phyloP scores from a whole-genome alignment of 2,113 vertebrate species.

The Octodon degus region DNA sequence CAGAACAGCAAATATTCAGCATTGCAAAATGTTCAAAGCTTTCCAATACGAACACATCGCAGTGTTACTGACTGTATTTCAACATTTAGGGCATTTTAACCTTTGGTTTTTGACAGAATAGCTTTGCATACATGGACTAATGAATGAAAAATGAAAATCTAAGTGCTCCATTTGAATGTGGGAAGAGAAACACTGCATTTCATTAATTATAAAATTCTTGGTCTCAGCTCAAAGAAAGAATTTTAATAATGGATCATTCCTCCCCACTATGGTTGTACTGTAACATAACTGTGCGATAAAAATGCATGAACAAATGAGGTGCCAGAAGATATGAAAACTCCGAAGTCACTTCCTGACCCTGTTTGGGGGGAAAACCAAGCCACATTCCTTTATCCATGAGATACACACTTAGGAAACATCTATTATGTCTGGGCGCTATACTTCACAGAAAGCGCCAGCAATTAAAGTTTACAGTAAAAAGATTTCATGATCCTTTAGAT shows the following conservation, averaged over 20 bases:
- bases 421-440: neutral
- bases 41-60: slow-evolving; percentile 3
- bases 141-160: slow-evolving; percentile 63
- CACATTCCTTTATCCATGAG: neutral
- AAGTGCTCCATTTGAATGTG: slow-evolving; percentile 1
- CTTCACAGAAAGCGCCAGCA: neutral
- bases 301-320: slow-evolving; percentile 32
- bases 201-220: slow-evolving; percentile 53
- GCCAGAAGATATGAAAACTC: neutral
- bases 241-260: slow-evolving; percentile 41
- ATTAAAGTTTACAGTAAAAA: slow-evolving; percentile 17
- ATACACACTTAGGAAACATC: neutral
- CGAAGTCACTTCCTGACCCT: neutral
- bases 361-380: neutral
- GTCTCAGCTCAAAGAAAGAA: slow-evolving; percentile 58
- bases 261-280: slow-evolving; percentile 40
- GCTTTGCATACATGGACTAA: slow-evolving; percentile 69
- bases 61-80: slow-evolving; percentile 1
- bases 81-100: slow-evolving; percentile 73
- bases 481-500: neutral
- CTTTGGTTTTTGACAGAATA: slow-evolving; percentile 61
- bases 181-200: slow-evolving; percentile 36
- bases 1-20: slow-evolving; percentile 24
- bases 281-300: slow-evolving; percentile 58
- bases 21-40: slow-evolving; percentile 43